Base-by-base conservation (phyloP, 2,888 invertebrate species). In the Parthenolecanium corni region DNA sequence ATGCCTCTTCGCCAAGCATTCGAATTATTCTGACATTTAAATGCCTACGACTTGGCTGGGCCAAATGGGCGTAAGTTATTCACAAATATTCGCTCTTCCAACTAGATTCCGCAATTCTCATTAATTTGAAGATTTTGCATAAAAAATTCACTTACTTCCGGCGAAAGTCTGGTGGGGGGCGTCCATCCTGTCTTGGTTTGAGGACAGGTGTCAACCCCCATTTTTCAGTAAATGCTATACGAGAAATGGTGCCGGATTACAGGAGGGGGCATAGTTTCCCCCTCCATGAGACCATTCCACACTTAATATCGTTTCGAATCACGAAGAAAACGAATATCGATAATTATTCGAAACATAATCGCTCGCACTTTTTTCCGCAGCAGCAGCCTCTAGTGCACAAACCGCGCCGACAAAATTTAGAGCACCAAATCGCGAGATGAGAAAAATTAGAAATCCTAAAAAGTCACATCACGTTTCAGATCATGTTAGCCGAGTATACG, bases 131-230 rank as follows among this genome's bases (percentile, higher is more conserved):
- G n/a, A n/a, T n/a, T n/a, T n/a, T n/a, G n/a, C n/a, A n/a, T n/a
- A n/a, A n/a, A 9, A 31, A 31, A 31, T 6, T 31, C 20, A 63
- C 63, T 54, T 63, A 63, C 63, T 54, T 63, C 31, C 63, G 53
- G 20, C 63, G 63, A 23, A 53, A 52, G 46, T 63, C 63, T 47
- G 53, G 53, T 54, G 63, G 84, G 87, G 89, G 85, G 80, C 80
- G 77, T 77, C 86, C 85, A 82, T 89, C 89, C 85, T 88, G 89
- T 83, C 89, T 88, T 85, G 89, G 89, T 81, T 86, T 85, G 83
- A 90, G 87, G 86, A 90, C 89, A 85, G 91, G 91, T 85, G 90
- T 90, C 81, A 91, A 88, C 86, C 91, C 91, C 91, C 91, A 91
- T 89, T 89, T 88, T 82, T 91, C 90, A 81, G 89, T 85, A 82